phyloP scores from a whole-genome alignment of 2,113 vertebrate genomes.

The Hemiprocne comata region DNA sequence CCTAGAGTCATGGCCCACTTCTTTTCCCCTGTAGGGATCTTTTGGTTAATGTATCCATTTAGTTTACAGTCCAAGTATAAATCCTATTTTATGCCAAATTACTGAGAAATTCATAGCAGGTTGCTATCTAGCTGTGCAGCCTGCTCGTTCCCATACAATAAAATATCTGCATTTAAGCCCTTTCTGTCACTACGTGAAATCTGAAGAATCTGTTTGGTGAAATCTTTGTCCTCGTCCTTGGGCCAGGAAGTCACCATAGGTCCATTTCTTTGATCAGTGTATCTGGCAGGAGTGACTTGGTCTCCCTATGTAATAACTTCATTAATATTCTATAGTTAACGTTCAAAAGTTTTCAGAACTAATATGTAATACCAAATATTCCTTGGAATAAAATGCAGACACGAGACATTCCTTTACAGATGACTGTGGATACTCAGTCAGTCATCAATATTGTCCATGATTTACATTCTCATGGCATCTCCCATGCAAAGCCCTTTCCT shows the following conservation, averaged over 20 bases:
- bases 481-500: background rate
- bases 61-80: slow-evolving; percentile 32
- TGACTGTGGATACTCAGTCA: background rate
- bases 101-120: background rate
- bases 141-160: background rate
- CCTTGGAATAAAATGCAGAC: background rate
- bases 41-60: slow-evolving; percentile 36
- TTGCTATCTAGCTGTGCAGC: background rate
- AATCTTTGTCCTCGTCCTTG: background rate
- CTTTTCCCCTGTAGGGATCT: slow-evolving; percentile 22
- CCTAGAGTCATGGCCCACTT: slow-evolving; percentile 6
- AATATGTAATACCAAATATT: background rate
- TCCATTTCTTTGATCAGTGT: background rate
- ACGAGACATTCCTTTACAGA: background rate
- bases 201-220: background rate
- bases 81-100: slow-evolving; percentile 31
- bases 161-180: background rate
- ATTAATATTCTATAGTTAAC: background rate
- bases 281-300: background rate
- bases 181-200: background rate
- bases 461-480: background rate
- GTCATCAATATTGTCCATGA: background rate
- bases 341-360: background rate
- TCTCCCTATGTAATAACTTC: background rate
- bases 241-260: background rate